Evolutionary conservation across 2,797 vertebrate genomes (phyloP).

Genomic region (Thripadectes ignobilis): DNA sequence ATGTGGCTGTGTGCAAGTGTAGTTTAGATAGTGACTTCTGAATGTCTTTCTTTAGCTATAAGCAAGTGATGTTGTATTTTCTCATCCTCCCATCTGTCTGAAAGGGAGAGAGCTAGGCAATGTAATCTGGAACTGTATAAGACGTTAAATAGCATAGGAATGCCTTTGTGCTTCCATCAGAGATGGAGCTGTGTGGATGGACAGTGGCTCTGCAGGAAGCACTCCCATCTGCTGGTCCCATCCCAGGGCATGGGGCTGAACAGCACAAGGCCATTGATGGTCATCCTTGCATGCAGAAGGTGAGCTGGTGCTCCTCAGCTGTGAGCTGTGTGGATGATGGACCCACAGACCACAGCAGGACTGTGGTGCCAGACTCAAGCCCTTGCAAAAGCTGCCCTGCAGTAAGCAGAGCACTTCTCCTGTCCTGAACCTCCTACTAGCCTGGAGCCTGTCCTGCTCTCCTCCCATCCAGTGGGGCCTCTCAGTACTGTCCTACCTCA

Average conservation of each 20-base stretch:
- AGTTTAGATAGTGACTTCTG: background rate
- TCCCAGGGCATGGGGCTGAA: background rate
- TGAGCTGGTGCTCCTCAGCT: background rate
- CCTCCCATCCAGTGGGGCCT: background rate
- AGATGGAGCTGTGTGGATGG: background rate
- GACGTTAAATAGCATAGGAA: background rate
- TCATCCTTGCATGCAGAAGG: background rate
- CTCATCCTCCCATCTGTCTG: background rate
- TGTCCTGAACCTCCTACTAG: background rate
- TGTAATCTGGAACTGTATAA: background rate
- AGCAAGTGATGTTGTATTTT: background rate
- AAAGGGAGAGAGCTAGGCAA: background rate
- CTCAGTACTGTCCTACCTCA: background rate
- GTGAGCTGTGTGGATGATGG: background rate
- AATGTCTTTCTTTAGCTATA: background rate
- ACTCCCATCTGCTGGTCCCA: background rate
- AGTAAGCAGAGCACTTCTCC: fast-evolving
- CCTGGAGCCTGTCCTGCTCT: background rate
- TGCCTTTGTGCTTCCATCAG: background rate
- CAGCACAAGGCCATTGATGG: background rate
- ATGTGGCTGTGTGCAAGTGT: background rate
- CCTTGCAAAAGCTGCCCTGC: background rate
- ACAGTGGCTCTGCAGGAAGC: background rate
- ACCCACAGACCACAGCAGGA: background rate
- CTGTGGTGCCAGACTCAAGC: fast-evolving